Percentiles rank a stretch among this genome's conserved stretches.
These are phyloP conservation scores for Indicator maculatus DNA, from an alignment of 2,113 vertebrate genomes.

Conservation along the genomic window DNA sequence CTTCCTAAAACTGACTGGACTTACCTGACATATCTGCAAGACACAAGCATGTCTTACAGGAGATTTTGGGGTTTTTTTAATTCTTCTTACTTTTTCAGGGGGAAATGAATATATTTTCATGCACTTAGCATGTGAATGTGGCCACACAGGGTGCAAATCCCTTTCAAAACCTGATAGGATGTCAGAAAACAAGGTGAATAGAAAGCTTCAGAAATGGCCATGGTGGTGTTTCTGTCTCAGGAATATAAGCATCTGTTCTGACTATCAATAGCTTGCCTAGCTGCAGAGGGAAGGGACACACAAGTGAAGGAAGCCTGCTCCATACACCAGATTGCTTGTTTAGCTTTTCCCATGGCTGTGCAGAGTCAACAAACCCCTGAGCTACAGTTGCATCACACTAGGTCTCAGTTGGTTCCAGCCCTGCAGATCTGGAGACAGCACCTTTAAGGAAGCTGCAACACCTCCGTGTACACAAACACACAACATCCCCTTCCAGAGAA, in stretches of 20 bases:
- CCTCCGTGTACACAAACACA: neutral
- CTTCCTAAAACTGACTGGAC: constrained; percentile 31
- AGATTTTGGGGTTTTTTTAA: neutral
- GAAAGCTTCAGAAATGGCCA: neutral
- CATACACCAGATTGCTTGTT: neutral
- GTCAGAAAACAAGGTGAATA: neutral
- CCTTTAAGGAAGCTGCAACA: neutral
- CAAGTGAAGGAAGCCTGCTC: neutral
- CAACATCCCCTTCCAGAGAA: neutral
- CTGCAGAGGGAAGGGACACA: neutral
- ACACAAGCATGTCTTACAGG: neutral
- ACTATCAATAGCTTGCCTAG: neutral
- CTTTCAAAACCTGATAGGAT: neutral
- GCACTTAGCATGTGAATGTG: neutral
- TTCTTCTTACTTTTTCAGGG: neutral
- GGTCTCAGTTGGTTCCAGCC: neutral
- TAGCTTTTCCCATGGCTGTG: neutral
- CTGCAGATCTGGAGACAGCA: neutral
- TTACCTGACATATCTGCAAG: constrained; percentile 31
- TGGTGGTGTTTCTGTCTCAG: neutral
- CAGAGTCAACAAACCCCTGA: neutral
- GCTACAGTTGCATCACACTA: neutral
- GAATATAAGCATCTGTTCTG: neutral
- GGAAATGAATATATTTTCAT: constrained; percentile 1
- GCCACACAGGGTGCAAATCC: neutral